Base-by-base conservation (phyloP, 2,113 vertebrate genomes). In the Canis aureus region DNA sequence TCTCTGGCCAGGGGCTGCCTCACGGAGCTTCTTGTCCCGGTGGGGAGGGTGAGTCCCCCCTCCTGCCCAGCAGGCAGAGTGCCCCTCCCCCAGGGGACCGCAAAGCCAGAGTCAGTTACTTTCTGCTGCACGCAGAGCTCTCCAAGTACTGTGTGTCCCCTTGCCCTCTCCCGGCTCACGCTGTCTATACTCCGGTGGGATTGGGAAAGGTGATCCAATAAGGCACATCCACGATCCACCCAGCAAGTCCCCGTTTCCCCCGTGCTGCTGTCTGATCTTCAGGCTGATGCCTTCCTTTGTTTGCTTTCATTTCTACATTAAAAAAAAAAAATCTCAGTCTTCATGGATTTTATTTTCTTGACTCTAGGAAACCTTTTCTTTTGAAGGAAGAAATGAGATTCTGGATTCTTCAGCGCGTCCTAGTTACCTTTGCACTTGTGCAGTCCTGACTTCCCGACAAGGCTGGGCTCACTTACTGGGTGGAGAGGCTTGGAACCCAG, bases 21-120 rank as follows among this genome's bases (percentile, higher is more conserved):
- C 29, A 0, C 8, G 11, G 16, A 0, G 16, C 11, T 15, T 8
- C 49, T 16, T 3, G n/a, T 11, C 78, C 11, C 0, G 9, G 66
- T 13, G 3, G 71, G 51, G 38, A 22, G 81, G 69, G 57, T 2
- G 22, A 2, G n/a, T 16, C 2, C 9, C 32, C 38, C 12, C 16
- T 29, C 29, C 2, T 0, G n/a, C 27, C 5, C 0, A 49, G 88
- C 27, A 62, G 13, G 12, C 32, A 35, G 81, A 55, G 16, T 6
- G 35, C 23, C 12, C 38, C 55, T 62, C 25, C 17, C 3, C 25
- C 16, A 11, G 66, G 38, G 20, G 57, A 29, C 32, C 59, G 9
- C 32, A 8, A 13, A 20, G 13, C 1, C n/a, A 49, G 13, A 22
- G 29, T 22, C 23, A 13, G 67, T 22, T 25, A 13, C 49, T 69